These are phyloP conservation scores for Chrysolophus pictus DNA, from an alignment of 2,797 vertebrate genomes.

Conservation along the genomic window DNA sequence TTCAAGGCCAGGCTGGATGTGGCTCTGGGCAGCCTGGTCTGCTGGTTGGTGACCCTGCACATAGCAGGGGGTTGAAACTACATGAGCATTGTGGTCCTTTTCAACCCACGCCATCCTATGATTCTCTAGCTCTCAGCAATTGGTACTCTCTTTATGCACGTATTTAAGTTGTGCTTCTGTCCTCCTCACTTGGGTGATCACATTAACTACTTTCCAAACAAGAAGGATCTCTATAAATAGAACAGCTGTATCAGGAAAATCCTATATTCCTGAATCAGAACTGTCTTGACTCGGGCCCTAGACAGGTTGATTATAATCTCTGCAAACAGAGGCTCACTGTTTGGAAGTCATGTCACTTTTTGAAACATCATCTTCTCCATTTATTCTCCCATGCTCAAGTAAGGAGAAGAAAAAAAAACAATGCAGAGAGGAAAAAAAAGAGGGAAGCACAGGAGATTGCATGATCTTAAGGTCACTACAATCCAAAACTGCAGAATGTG, in stretches of 20 bases:
- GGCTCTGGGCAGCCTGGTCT: too few species aligned
- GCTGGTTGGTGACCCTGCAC: too few species aligned
- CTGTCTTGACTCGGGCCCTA: not conserved
- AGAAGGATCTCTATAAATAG: not conserved
- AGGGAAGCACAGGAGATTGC: not conserved
- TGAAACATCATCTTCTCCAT: accelerated
- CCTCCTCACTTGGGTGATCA: not conserved
- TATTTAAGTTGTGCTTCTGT: not conserved
- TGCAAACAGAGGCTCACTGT: not conserved
- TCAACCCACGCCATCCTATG: too few species aligned
- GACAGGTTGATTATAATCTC: accelerated
- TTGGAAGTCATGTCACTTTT: not conserved
- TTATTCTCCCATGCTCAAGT: not conserved
- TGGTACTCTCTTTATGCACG: not conserved
- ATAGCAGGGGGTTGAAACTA: too few species aligned
- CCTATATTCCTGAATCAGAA: not conserved
- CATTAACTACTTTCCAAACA: not conserved
- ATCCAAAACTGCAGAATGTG: not conserved
- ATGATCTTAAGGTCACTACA: not conserved
- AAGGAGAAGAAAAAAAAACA: not conserved
- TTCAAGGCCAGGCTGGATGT: too few species aligned
- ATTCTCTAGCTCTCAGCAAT: not conserved
- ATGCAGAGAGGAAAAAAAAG: not conserved
- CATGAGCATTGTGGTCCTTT: too few species aligned
- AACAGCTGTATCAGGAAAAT: not conserved